Conservation (phyloP, 2,888 invertebrate genomes). For the Chorisops tibialis region DNA sequence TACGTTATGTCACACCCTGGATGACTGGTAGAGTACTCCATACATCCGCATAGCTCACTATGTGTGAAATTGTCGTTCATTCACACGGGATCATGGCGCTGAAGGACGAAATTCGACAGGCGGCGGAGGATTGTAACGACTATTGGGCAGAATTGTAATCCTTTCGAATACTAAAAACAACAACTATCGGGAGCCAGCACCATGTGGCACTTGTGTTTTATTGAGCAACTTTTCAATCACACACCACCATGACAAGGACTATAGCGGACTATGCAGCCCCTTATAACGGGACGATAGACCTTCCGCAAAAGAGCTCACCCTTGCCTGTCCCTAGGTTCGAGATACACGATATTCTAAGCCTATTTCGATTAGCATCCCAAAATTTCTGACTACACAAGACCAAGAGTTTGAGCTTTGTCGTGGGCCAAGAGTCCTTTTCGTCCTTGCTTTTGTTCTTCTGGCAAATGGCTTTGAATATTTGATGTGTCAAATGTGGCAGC, state of each 20-base stretch:
- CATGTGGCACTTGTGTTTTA: constrained; percentile 24
- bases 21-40: not conserved
- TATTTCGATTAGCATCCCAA: constrained; percentile 14
- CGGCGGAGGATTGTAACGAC: not conserved
- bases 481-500: constrained; percentile 22
- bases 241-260: not conserved
- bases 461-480: constrained; percentile 20
- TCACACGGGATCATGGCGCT: constrained; percentile 15
- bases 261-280: not conserved
- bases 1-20: constrained; percentile 25
- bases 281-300: too few species aligned
- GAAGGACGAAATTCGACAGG: not conserved
- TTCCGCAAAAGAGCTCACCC: too few species aligned
- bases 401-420: not conserved
- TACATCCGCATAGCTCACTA: constrained; percentile 4
- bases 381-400: constrained; percentile 8
- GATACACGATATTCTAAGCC: too few species aligned
- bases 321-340: too few species aligned
- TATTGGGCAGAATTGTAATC: not conserved
- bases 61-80: constrained; percentile 27
- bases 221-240: constrained; percentile 5
- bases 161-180: constrained; percentile 5
- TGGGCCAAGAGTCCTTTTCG: too few species aligned
- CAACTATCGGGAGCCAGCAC: constrained; percentile 15
- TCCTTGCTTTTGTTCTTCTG: too few species aligned